phyloP scores from a whole-genome alignment of 2,888 invertebrate species.

The Apomyelois bistriatella region DNA sequence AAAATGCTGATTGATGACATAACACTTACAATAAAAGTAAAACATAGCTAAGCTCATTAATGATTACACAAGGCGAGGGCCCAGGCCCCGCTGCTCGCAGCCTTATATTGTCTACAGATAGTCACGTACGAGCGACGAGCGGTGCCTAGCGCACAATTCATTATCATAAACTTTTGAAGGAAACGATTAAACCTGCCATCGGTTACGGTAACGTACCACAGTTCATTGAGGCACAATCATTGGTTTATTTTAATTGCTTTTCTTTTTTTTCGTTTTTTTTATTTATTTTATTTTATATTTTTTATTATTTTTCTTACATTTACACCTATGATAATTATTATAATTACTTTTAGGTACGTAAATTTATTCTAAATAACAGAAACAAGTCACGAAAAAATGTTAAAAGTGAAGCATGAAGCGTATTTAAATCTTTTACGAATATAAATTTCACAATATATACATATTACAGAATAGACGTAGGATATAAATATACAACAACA shows the following conservation, averaged over 20 bases:
- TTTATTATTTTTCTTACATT: slow-evolving; percentile 40
- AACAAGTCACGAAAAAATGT: slow-evolving; percentile 77
- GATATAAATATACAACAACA: slow-evolving; percentile 79
- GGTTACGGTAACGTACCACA: slow-evolving; percentile 80
- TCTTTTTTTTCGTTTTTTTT: slow-evolving; percentile 50
- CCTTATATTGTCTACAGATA: slow-evolving; percentile 58
- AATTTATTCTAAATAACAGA: slow-evolving; percentile 80
- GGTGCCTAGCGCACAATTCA: slow-evolving; percentile 61
- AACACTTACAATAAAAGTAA: slow-evolving; percentile 79
- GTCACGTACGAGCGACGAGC: slow-evolving; percentile 34
- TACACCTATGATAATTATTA: slow-evolving; percentile 74
- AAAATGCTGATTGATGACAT: slow-evolving; percentile 78
- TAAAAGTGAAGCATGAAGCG: slow-evolving; percentile 78
- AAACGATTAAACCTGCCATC: slow-evolving; percentile 74
- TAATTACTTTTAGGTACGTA: slow-evolving; percentile 79
- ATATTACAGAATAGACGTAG: slow-evolving; percentile 74
- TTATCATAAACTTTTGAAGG: slow-evolving; percentile 59
- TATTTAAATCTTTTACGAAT: slow-evolving; percentile 75
- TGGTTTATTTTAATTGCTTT: slow-evolving; percentile 78
- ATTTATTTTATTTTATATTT: slow-evolving; percentile 43
- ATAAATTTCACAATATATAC: slow-evolving; percentile 77
- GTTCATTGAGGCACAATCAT: slow-evolving; percentile 80
- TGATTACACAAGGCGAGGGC: slow-evolving; percentile 74
- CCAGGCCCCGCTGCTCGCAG: slow-evolving; percentile 58
- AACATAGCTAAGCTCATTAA: slow-evolving; percentile 79